These are phyloP conservation scores for Anadara kagoshimensis DNA, from an alignment of 1,140 invertebrate genomes.

Conservation along the genomic window DNA sequence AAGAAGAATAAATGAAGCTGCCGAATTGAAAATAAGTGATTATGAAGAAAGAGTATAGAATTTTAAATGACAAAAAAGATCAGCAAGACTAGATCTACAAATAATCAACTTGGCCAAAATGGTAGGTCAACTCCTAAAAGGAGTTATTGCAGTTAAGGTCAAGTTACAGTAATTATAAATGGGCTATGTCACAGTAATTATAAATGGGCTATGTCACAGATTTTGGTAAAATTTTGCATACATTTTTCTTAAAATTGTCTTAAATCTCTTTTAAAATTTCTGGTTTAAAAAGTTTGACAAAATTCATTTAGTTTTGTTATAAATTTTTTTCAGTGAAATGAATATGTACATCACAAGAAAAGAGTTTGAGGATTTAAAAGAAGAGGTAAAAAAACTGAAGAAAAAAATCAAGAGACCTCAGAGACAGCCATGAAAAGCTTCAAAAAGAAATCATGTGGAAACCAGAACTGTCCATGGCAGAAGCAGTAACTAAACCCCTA, in stretches of 20 bases:
- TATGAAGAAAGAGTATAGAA: not conserved
- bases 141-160: no score
- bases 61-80: slow-evolving; percentile 11
- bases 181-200: no score
- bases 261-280: no score
- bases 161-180: no score
- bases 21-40: no score
- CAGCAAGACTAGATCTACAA: slow-evolving; percentile 9
- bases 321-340: slow-evolving; percentile 5
- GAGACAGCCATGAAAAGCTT: slow-evolving; percentile 1
- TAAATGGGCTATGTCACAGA: no score
- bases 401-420: slow-evolving; percentile 3
- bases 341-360: no score
- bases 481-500: slow-evolving; percentile 12
- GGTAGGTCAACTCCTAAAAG: slow-evolving; percentile 7
- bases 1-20: no score
- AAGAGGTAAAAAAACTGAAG: no score
- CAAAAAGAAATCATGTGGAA: slow-evolving; percentile 2
- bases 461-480: slow-evolving; percentile 8
- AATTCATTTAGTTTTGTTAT: slow-evolving; percentile 7
- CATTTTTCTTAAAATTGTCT: slow-evolving; percentile 7
- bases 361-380: no score
- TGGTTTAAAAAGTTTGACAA: slow-evolving; percentile 8
- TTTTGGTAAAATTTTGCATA: no score
- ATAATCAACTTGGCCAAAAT: slow-evolving; percentile 8